phyloP scores from a whole-genome alignment of 2,797 vertebrate genomes.

The Sternarchorhynchus goeldii region DNA sequence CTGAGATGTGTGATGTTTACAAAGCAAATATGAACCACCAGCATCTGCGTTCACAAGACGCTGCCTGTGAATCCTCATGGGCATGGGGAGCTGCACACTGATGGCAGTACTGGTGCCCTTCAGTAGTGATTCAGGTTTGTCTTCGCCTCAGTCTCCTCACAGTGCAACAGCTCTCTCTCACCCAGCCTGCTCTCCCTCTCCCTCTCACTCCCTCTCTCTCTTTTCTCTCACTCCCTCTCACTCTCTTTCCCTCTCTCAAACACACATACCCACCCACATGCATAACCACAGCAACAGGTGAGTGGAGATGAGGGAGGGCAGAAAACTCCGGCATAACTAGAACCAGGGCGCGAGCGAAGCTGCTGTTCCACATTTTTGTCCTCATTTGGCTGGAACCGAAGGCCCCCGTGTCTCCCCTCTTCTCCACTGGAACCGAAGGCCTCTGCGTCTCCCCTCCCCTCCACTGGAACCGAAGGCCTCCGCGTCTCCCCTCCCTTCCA shows the following conservation, averaged over 20 bases:
- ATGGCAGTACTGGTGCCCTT: neutral
- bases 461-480: no score
- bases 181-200: no score
- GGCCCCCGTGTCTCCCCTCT: constrained; percentile 6
- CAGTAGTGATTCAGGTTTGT: no score
- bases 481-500: no score
- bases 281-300: neutral
- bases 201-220: no score
- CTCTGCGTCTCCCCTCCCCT: no score
- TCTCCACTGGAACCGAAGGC: no score
- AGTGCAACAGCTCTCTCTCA: no score
- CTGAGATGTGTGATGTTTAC: neutral
- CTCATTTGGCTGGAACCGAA: constrained; percentile 54
- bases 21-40: neutral
- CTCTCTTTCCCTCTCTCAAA: no score
- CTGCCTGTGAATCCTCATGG: neutral
- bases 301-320: neutral
- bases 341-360: constrained; percentile 24
- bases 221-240: no score
- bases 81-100: neutral
- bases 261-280: no score
- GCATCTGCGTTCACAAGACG: neutral
- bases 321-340: constrained; percentile 20
- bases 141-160: no score
- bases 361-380: constrained; percentile 58